Conservation (phyloP, 2,797 vertebrate species). For the Mionectes olivaceus region DNA sequence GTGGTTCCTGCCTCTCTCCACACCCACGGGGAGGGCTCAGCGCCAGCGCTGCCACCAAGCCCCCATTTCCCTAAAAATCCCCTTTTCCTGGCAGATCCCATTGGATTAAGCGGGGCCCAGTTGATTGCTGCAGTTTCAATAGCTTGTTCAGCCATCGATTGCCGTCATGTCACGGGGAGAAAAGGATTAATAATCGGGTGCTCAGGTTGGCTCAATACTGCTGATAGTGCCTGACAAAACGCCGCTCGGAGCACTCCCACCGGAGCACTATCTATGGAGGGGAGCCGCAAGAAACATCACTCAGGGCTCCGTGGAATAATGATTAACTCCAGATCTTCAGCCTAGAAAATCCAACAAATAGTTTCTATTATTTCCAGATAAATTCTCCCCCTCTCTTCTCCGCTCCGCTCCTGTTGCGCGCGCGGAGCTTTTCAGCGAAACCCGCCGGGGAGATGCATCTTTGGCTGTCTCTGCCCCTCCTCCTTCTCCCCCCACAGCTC, state of each 20-base stretch:
- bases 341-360: slow-evolving; percentile 52
- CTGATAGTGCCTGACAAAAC: slow-evolving; percentile 81
- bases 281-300: slow-evolving; percentile 71
- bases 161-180: slow-evolving; percentile 80
- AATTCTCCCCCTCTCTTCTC: not conserved
- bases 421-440: not conserved
- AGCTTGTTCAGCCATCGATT: slow-evolving; percentile 83
- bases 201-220: slow-evolving; percentile 81
- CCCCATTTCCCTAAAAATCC: not conserved
- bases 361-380: slow-evolving; percentile 71
- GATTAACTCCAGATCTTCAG: slow-evolving; percentile 72
- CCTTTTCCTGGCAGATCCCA: slow-evolving; percentile 38
- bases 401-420: not conserved
- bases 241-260: slow-evolving; percentile 73
- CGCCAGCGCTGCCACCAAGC: not conserved
- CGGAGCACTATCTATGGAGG: slow-evolving; percentile 59
- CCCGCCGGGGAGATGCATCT: slow-evolving; percentile 5
- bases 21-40: rapidly evolving
- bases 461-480: not conserved
- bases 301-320: slow-evolving; percentile 73
- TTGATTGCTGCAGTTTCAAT: slow-evolving; percentile 81
- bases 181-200: slow-evolving; percentile 84
- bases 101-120: slow-evolving; percentile 73
- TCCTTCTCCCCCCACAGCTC: not conserved
- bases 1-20: rapidly evolving